These are phyloP conservation scores for Dicrostonyx torquatus DNA, from an alignment of 2,797 vertebrate genomes.

Conservation along the genomic window DNA sequence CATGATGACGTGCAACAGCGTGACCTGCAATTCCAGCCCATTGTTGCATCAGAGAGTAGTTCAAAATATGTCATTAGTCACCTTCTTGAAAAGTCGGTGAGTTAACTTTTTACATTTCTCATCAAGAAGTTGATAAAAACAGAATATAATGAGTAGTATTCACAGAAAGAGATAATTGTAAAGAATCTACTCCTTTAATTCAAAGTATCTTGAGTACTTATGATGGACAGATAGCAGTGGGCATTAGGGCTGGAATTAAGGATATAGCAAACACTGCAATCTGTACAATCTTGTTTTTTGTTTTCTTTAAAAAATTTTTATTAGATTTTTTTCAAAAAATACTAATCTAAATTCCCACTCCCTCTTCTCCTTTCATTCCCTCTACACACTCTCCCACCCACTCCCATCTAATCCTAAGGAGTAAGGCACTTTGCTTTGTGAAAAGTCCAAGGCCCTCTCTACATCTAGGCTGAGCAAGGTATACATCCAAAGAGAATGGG, in stretches of 20 bases:
- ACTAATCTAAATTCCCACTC: too few species aligned
- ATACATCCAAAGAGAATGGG: too few species aligned
- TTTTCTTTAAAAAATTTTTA: too few species aligned
- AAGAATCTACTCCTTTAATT: not conserved
- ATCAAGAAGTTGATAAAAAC: not conserved
- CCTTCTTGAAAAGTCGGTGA: not conserved
- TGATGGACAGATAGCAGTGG: not conserved
- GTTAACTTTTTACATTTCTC: not conserved
- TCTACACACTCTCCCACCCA: too few species aligned
- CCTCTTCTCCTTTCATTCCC: too few species aligned
- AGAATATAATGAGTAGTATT: not conserved
- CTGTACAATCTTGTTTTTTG: not conserved
- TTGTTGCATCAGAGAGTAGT: not conserved
- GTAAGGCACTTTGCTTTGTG: too few species aligned
- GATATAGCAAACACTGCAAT: not conserved
- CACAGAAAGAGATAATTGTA: not conserved
- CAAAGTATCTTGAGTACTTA: not conserved
- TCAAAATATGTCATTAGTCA: not conserved
- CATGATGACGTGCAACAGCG: not conserved
- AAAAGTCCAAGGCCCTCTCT: too few species aligned
- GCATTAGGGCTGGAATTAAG: not conserved
- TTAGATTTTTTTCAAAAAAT: too few species aligned
- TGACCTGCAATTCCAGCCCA: not conserved
- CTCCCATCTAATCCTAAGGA: too few species aligned
- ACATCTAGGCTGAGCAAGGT: too few species aligned